phyloP scores from a whole-genome alignment of 2,888 invertebrate species.

The Scelioninae gen. 2 region DNA sequence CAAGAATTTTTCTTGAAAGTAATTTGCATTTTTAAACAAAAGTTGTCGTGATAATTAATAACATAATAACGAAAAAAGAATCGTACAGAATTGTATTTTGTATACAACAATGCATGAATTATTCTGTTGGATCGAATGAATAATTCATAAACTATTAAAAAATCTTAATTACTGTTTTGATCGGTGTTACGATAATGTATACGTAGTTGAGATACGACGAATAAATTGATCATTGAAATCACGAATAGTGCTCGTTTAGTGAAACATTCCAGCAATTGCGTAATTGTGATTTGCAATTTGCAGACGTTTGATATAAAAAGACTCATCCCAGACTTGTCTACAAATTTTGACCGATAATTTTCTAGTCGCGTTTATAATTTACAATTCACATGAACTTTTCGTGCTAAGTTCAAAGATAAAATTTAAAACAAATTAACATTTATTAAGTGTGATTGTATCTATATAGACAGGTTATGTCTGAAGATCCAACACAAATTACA shows the following conservation, averaged over 20 bases:
- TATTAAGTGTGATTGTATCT: too few species aligned
- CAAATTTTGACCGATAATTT: too few species aligned
- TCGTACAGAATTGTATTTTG: slow-evolving; percentile 5
- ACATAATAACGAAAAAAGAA: neutral
- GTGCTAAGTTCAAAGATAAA: too few species aligned
- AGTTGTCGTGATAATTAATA: neutral
- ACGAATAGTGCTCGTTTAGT: slow-evolving; percentile 17
- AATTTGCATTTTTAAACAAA: neutral
- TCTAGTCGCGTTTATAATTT: too few species aligned
- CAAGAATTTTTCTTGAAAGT: neutral
- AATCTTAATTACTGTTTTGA: slow-evolving; percentile 32
- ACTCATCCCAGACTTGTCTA: too few species aligned
- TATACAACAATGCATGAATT: slow-evolving; percentile 7
- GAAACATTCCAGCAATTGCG: slow-evolving; percentile 16
- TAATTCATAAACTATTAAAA: slow-evolving; percentile 34
- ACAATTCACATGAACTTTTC: too few species aligned
- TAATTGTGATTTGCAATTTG: slow-evolving; percentile 8
- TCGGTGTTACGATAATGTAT: slow-evolving; percentile 32
- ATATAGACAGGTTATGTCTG: too few species aligned
- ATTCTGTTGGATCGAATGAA: slow-evolving; percentile 29
- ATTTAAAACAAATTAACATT: too few species aligned
- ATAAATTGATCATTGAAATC: slow-evolving; percentile 31
- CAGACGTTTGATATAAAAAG: too few species aligned
- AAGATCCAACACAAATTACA: too few species aligned
- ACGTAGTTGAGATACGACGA: slow-evolving; percentile 26